A percentile compares a stretch with the other conserved stretches of the same genome.
Evolutionary conservation across 2,888 invertebrate genomes (phyloP).

Genomic region (Bombylius major): DNA sequence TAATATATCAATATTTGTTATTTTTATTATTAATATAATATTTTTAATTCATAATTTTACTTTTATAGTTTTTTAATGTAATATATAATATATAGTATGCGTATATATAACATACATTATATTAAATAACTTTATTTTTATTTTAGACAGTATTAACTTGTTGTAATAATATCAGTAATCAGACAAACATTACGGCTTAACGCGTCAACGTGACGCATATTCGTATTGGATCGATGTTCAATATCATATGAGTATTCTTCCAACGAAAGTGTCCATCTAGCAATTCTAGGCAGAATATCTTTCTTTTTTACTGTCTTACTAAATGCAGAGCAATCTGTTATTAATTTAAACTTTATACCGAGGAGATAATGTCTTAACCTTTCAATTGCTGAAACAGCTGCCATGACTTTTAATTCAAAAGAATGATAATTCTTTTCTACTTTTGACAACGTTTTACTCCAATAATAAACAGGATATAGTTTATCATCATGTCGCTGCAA

Average conservation of each 20-base stretch:
- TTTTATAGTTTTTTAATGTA: too few species aligned
- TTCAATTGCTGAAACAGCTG: constrained; percentile 6
- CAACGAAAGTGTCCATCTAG: neutral
- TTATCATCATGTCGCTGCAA: neutral
- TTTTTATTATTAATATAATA: too few species aligned
- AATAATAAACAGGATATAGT: neutral
- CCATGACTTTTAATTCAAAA: neutral
- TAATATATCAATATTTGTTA: too few species aligned
- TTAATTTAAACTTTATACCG: constrained; percentile 6
- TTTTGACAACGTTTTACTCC: neutral
- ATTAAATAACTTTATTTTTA: too few species aligned
- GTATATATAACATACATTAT: too few species aligned
- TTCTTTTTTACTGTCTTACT: neutral
- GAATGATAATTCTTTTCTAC: neutral
- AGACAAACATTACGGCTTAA: too few species aligned
- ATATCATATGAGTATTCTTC: neutral
- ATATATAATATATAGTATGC: too few species aligned
- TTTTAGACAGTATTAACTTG: too few species aligned
- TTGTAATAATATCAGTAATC: too few species aligned
- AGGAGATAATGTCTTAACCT: constrained; percentile 17
- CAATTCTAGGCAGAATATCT: neutral
- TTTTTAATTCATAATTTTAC: too few species aligned
- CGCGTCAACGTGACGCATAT: too few species aligned
- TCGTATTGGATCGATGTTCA: neutral
- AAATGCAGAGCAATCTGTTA: constrained; percentile 9